Conservation (phyloP, 2,888 invertebrate species). For the Antheraea assamensis region DNA sequence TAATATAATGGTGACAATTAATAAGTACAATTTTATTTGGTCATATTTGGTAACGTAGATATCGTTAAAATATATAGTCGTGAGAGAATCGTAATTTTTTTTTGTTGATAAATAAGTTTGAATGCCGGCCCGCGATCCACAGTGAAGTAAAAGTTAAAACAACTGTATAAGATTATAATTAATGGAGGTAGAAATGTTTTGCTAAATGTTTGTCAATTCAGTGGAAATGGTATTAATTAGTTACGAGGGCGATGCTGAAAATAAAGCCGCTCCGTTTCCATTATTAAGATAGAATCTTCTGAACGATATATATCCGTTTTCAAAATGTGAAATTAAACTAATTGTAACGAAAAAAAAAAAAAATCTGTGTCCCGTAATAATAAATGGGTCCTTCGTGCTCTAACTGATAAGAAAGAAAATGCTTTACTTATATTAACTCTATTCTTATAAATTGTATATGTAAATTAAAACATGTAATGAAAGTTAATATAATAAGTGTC, state of each 20-base stretch:
- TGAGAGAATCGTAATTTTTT: background rate
- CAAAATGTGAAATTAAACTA: slow-evolving; percentile 50
- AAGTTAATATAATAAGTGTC: slow-evolving; percentile 74
- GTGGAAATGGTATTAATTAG: slow-evolving; percentile 76
- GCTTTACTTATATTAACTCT: slow-evolving; percentile 79
- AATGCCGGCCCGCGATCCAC: slow-evolving; percentile 11
- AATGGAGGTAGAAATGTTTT: slow-evolving; percentile 33
- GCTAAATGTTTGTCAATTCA: slow-evolving; percentile 72
- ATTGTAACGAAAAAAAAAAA: slow-evolving; percentile 57
- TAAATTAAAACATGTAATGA: slow-evolving; percentile 67
- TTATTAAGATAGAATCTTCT: slow-evolving; percentile 62
- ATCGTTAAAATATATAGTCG: background rate
- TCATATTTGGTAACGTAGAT: background rate
- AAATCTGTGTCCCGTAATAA: slow-evolving; percentile 71
- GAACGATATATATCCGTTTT: slow-evolving; percentile 63
- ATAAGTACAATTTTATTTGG: background rate
- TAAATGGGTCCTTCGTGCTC: slow-evolving; percentile 76
- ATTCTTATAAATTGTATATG: slow-evolving; percentile 82
- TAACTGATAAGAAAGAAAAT: slow-evolving; percentile 74
- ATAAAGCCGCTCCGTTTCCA: slow-evolving; percentile 58
- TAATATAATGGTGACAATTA: slow-evolving; percentile 4
- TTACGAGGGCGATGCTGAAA: slow-evolving; percentile 58
- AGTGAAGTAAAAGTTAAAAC: slow-evolving; percentile 16
- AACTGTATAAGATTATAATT: slow-evolving; percentile 9
- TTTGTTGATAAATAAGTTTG: background rate